These are phyloP conservation scores for Zoanthus solanderi DNA, from an alignment of 92 coral and sea anemone species.

Conservation along the genomic window DNA sequence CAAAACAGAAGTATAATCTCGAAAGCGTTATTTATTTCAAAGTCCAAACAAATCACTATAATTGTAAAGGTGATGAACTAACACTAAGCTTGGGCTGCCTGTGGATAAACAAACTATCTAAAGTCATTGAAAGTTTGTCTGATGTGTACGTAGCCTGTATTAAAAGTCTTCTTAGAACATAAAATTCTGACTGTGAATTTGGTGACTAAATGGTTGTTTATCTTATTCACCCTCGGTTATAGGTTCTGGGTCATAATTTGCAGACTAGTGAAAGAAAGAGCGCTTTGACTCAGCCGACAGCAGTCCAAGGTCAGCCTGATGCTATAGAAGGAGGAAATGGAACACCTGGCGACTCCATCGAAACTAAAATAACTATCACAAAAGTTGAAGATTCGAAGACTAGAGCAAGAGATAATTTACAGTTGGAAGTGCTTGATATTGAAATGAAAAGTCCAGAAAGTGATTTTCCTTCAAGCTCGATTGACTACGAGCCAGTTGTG, in stretches of 20 bases:
- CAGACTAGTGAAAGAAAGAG: not conserved
- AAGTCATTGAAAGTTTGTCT: too few relatives aligned
- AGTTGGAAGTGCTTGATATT: constrained; percentile 10
- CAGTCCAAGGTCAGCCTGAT: not conserved
- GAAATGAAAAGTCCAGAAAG: constrained; percentile 27
- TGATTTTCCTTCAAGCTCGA: not conserved
- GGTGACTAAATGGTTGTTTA: not conserved
- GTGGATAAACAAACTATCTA: too few relatives aligned
- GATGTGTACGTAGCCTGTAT: too few relatives aligned
- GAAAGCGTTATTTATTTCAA: too few relatives aligned
- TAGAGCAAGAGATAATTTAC: not conserved
- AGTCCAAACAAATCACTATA: too few relatives aligned
- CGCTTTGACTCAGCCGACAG: not conserved
- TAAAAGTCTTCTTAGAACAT: too few relatives aligned
- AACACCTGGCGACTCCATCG: not conserved
- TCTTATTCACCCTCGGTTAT: not conserved
- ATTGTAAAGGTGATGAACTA: too few relatives aligned
- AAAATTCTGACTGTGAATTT: too few relatives aligned
- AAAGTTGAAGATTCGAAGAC: not conserved
- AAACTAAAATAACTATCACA: constrained; percentile 4
- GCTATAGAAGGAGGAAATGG: not conserved
- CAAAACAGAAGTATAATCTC: too few relatives aligned
- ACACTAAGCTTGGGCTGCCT: too few relatives aligned
- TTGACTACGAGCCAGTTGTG: not conserved
- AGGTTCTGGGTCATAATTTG: constrained; percentile 10